A percentile compares a stretch with the other conserved stretches of the same genome.
Conservation (phyloP, 1,140 invertebrate genomes). For the Drosophila orena region DNA sequence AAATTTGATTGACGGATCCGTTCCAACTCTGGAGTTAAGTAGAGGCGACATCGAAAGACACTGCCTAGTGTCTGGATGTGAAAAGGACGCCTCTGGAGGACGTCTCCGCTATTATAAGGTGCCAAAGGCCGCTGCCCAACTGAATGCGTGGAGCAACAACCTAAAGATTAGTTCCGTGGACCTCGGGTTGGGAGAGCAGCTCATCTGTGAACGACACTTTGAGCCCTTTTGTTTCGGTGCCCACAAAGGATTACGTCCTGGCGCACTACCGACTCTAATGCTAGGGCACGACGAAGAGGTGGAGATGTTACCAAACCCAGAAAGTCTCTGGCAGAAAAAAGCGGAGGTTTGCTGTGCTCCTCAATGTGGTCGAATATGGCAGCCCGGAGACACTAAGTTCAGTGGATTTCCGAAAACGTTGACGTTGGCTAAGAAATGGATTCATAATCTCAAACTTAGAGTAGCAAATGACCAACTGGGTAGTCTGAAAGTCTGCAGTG, state of each 20-base stretch:
- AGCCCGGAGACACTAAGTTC: constrained; percentile 23
- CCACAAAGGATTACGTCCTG: constrained; percentile 38
- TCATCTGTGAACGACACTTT: constrained; percentile 70
- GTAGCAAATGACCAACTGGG: constrained; percentile 14
- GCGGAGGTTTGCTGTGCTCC: constrained; percentile 56
- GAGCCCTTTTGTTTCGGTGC: constrained; percentile 57
- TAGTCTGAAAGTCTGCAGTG: constrained; percentile 44
- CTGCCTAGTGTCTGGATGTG: constrained; percentile 55
- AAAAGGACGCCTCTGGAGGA: constrained; percentile 5
- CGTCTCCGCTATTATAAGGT: constrained; percentile 52
- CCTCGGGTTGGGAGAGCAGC: constrained; percentile 21
- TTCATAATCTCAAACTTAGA: constrained; percentile 55
- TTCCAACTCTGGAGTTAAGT: constrained; percentile 65
- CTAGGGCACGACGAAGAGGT: constrained; percentile 47
- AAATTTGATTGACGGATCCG: constrained; percentile 39
- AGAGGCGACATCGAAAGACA: constrained; percentile 11
- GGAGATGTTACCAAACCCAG: constrained; percentile 47
- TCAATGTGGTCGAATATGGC: constrained; percentile 33
- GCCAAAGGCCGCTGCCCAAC: constrained; percentile 37
- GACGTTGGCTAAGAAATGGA: constrained; percentile 53
- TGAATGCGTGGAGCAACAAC: constrained; percentile 63
- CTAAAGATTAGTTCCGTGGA: constrained; percentile 32
- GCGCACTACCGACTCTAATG: constrained; percentile 59
- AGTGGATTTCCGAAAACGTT: constrained; percentile 46
- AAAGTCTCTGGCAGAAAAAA: constrained; percentile 10